Base-by-base conservation (phyloP, 2,797 vertebrate genomes). In the Labeo calbasu region DNA sequence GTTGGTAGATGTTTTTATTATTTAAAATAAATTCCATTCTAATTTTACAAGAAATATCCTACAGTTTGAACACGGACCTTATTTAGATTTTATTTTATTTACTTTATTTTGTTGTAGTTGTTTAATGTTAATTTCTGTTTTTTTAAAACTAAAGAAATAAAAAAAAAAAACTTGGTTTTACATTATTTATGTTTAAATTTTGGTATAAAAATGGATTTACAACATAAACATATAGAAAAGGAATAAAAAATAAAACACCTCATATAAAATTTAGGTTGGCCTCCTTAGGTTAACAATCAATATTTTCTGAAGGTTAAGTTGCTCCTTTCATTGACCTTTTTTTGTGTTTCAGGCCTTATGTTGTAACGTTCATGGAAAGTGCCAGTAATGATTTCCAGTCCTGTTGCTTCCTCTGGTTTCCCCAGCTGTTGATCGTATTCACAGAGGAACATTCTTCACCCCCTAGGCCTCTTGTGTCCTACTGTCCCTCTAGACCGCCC, bases 391-490 rank as follows among this genome's bases (percentile, higher is more conserved):
- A 53, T 81, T 81, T 81, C 68, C 53, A 65, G 80, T 73, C 57
- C 2, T 40, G 19, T 75, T 61, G 9, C 55, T 72, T 50, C 13
- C 69, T 82, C 55, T 59, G 51, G 23, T 78, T 70, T 77, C 13
- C 66, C 25, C 77, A 84, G 75, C 77, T 84, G 76, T 65, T 72
- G 83, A 50, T 84, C 11, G 2, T 19, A 79, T 84, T 84, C 21
- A 61, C 76, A 79, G 15, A 25, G 28, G 76, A 84, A 43, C 55
- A 23, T 63, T 65, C 28, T 51, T 79, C 46, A 71, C 53, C 55
- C 76, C 46, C 55, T 11, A 48, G 51, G 28, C 55, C 68, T 71
- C 55, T 25, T 19, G 43, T 40, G 53, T 72, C 50, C 2, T 21
- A 36, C 50, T 9, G 3, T 55, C 71, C n/a, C 59, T 50, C 12